A percentile compares a stretch with the other conserved stretches of the same genome.
These are phyloP conservation scores for Deilephila elpenor DNA, from an alignment of 2,888 invertebrate species.

Conservation along the genomic window DNA sequence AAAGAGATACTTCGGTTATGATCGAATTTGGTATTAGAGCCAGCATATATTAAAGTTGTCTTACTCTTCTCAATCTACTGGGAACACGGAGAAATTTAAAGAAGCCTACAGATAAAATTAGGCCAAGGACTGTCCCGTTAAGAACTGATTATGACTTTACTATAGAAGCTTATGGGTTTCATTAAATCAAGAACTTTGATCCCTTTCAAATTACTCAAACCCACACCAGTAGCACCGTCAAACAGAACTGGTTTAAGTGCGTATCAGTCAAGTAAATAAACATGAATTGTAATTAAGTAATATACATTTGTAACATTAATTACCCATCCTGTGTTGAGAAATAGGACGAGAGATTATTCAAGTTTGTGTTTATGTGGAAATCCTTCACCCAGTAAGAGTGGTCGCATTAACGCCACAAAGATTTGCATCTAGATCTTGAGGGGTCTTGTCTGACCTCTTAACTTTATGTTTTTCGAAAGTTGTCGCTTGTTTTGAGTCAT, in stretches of 20 bases:
- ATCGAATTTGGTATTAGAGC: too few relatives aligned
- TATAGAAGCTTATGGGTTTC: too few relatives aligned
- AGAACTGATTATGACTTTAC: too few relatives aligned
- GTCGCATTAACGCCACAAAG: conserved; percentile 11
- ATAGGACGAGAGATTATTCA: conserved; percentile 16
- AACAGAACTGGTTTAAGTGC: not conserved
- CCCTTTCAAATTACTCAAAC: not conserved
- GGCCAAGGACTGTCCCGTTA: too few relatives aligned
- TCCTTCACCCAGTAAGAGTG: conserved; percentile 23
- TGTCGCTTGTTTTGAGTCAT: not conserved
- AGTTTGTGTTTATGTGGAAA: conserved; percentile 6
- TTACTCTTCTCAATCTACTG: too few relatives aligned
- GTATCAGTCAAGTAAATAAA: not conserved
- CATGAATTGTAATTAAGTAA: conserved; percentile 15
- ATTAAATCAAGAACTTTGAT: too few relatives aligned
- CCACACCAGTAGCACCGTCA: not conserved
- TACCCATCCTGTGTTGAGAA: conserved; percentile 19
- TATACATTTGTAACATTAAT: not conserved
- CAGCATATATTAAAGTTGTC: too few relatives aligned
- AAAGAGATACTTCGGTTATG: too few relatives aligned
- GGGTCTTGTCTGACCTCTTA: conserved; percentile 11
- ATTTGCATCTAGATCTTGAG: conserved; percentile 16
- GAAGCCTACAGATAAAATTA: too few relatives aligned
- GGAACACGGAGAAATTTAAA: too few relatives aligned
- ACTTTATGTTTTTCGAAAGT: conserved; percentile 19